A percentile compares a stretch with the other conserved stretches of the same genome.
phyloP scores from a whole-genome alignment of 53 echinoderm and acorn worm genomes.

The Mesocentrotus franciscanus region DNA sequence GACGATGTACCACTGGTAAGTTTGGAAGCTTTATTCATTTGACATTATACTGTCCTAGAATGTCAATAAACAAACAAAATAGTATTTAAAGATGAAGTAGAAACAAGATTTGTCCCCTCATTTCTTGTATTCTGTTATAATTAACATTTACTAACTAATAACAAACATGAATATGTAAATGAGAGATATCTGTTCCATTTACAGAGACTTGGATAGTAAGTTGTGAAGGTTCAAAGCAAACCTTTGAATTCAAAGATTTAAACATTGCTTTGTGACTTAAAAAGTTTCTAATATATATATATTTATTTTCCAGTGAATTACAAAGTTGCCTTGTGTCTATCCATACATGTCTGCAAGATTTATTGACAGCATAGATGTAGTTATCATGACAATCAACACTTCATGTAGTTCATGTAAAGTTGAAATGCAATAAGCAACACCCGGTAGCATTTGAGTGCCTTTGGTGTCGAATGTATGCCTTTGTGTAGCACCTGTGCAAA shows the following conservation, averaged over 20 bases:
- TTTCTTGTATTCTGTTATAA: too few species aligned
- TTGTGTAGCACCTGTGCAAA: conserved; percentile 17
- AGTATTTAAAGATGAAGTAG: neutral
- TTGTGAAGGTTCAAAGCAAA: neutral
- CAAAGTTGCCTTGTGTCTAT: neutral
- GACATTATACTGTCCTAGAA: neutral
- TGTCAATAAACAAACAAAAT: neutral
- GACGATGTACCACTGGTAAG: conserved; percentile 72
- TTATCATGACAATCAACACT: neutral
- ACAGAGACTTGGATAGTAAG: neutral
- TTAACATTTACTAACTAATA: too few species aligned
- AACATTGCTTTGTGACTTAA: neutral
- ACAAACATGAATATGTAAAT: neutral
- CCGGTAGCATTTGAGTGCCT: neutral
- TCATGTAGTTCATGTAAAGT: neutral
- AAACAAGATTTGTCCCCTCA: neutral
- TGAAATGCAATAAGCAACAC: neutral
- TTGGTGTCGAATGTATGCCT: neutral
- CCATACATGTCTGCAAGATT: neutral
- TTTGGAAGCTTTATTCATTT: neutral
- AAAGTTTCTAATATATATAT: neutral
- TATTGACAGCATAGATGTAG: neutral
- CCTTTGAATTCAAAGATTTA: neutral
- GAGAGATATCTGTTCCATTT: neutral
- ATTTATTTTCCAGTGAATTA: neutral